A percentile compares a stretch with the other conserved stretches of the same genome.
Evolutionary conservation across 2,797 vertebrate species (phyloP).

Genomic region (Danio kyathit): DNA sequence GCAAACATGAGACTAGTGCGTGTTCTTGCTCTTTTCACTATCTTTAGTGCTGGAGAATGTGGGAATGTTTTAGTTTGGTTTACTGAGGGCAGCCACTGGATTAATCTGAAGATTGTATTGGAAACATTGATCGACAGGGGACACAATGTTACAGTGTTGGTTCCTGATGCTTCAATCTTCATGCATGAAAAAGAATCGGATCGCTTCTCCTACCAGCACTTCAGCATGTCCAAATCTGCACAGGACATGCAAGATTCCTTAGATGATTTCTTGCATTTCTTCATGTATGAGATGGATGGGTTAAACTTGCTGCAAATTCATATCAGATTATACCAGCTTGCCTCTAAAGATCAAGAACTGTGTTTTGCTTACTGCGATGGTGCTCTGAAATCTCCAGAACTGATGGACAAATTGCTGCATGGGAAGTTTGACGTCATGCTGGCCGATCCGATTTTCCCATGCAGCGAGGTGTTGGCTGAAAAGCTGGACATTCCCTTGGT

Average conservation of each 20-base stretch:
- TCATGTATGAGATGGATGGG: conserved; percentile 71
- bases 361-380: conserved; percentile 70
- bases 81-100: conserved; percentile 81
- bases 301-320: conserved; percentile 73
- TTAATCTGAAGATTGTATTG: conserved; percentile 78
- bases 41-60: neutral
- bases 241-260: neutral
- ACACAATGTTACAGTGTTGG: conserved; percentile 74
- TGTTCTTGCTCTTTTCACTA: neutral
- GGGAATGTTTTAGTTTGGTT: conserved; percentile 82
- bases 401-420: conserved; percentile 72
- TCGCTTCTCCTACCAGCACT: conserved; percentile 62
- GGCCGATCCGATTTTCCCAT: conserved; percentile 74
- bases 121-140: conserved; percentile 72
- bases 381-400: conserved; percentile 65
- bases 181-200: conserved; percentile 62
- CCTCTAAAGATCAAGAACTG: conserved; percentile 48
- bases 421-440: conserved; percentile 75
- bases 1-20: conserved; percentile 4
- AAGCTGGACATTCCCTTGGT: conserved; percentile 42
- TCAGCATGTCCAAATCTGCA: conserved; percentile 55
- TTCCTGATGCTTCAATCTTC: conserved; percentile 65
- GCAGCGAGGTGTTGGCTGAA: conserved; percentile 78
- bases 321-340: conserved; percentile 66
- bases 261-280: conserved; percentile 58